Base-by-base conservation (phyloP, 2,797 vertebrate genomes). In the Pseudopleuronectes americanus region DNA sequence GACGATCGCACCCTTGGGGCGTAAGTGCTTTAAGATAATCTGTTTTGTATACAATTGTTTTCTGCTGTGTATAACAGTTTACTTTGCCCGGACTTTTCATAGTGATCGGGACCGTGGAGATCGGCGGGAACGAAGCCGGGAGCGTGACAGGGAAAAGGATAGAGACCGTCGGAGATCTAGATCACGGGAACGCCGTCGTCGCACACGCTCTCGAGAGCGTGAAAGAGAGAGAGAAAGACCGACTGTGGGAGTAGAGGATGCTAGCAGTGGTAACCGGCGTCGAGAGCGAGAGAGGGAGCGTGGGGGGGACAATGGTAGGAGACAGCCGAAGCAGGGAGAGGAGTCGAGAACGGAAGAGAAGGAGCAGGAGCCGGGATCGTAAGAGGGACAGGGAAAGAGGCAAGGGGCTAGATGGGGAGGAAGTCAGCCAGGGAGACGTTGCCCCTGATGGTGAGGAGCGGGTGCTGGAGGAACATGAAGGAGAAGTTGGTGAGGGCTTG, bases 341-440 rank as follows among this genome's bases (percentile, higher is more conserved):
- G 59, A 94, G 94, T 67, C 85, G 94, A 77, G 94, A 90, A 79
- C 81, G 93, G 81, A 94, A 96, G 90, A 90, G 90, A 4, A 88
- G 94, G 90, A 94, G 92, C 91, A 64, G 89, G 68, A 94, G 93
- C 66, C 74, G 92, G 2, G 92, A 93, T 33, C 91, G 93, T 24
- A 93, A 95, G 53, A 90, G 93, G 49, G 96, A 96, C 57, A 92
- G 95, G 77, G 96, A 96, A 59, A 87, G 95, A 8, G 95, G 92
- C 0, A 93, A 96, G 55, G 96, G 96, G 1, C 54, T 68, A 3
- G 92, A 94, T 0, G 94, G 91, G 3, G 92, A 92, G 6, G 94
- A 94, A 10, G 67, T 62, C 2, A 23, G 63, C 1, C 74, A 77
- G 55, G 87, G 45, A 33, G 94, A 94, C 0, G 89, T 70, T 0